A percentile compares a stretch with the other conserved stretches of the same genome.
Evolutionary conservation across 2,113 vertebrate species (phyloP).

Genomic region (Vulpes ferrilata): DNA sequence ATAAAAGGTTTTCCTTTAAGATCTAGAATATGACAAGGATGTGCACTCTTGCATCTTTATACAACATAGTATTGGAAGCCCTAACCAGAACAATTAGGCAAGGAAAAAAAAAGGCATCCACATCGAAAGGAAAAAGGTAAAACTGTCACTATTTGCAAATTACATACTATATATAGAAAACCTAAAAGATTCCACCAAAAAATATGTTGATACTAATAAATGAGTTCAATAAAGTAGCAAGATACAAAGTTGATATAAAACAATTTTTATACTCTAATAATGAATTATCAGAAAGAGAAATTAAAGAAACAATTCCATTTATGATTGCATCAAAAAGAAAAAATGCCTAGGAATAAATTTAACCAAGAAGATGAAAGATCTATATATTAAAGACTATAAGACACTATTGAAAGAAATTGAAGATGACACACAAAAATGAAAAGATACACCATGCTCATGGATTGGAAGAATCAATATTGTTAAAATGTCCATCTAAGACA

Average conservation of each 20-base stretch:
- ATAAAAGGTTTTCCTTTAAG: background rate
- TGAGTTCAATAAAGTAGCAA: background rate
- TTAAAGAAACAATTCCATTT: background rate
- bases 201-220: background rate
- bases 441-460: background rate
- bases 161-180: background rate
- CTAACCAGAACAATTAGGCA: background rate
- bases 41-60: background rate
- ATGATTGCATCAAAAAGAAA: background rate
- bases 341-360: background rate
- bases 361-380: background rate
- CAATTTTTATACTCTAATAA: background rate
- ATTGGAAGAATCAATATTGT: background rate
- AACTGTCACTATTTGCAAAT: background rate
- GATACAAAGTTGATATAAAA: background rate
- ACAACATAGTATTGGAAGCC: background rate
- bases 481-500: too few relatives aligned
- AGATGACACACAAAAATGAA: background rate
- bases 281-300: background rate
- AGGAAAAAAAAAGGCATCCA: background rate
- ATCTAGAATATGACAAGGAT: background rate
- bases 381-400: background rate
- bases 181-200: background rate
- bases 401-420: background rate
- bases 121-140: background rate